Evolutionary conservation across 2,888 invertebrate species (phyloP).

Genomic region (Branchellion lobata): DNA sequence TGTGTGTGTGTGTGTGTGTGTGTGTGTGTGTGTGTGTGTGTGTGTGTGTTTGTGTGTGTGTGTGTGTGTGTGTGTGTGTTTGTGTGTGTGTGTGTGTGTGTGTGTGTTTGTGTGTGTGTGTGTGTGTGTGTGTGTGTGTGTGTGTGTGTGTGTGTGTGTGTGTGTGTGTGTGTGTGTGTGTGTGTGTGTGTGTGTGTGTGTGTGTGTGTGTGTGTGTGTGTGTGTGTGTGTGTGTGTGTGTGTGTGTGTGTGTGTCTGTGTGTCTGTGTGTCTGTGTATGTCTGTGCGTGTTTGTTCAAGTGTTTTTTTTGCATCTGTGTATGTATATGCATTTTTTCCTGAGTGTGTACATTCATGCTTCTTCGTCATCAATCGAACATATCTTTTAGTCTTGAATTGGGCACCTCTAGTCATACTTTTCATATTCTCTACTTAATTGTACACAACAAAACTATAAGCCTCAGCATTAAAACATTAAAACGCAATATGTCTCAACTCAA

Average conservation of each 20-base stretch:
- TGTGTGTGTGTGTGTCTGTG: background rate
- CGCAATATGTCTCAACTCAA: no score
- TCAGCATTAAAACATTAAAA: no score
- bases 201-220: constrained; percentile 30
- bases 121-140: constrained; percentile 13
- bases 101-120: constrained; percentile 17
- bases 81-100: constrained; percentile 23
- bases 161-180: constrained; percentile 15
- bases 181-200: constrained; percentile 28
- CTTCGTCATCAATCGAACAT: no score
- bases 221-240: constrained; percentile 21
- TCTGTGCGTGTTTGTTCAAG: no score
- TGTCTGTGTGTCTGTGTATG: no score
- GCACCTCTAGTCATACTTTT: no score
- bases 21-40: constrained; percentile 7
- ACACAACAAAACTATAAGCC: no score
- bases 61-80: background rate
- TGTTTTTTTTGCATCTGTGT: no score
- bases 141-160: constrained; percentile 1
- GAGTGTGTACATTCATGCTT: no score
- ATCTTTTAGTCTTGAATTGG: no score
- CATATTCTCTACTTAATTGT: no score
- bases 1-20: constrained; percentile 18
- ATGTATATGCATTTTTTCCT: no score
- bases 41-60: constrained; percentile 8